A percentile compares a stretch with the other conserved stretches of the same genome.
Conservation (phyloP, 2,113 vertebrate species). For the Microcebus lehilahytsara region DNA sequence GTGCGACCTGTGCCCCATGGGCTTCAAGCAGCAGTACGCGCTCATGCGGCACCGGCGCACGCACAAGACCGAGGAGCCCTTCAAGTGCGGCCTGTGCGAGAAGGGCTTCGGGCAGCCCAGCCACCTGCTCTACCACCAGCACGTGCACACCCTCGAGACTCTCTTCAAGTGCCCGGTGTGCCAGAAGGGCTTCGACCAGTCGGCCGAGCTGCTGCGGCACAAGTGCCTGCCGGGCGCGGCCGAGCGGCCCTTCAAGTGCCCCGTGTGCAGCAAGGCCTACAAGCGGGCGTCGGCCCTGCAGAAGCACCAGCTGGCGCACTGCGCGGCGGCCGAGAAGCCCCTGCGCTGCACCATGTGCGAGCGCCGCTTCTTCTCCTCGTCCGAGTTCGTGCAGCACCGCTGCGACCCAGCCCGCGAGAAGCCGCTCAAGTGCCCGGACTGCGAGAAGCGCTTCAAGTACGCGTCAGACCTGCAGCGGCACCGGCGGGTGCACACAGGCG, state of each 20-base stretch:
- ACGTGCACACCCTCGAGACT: constrained; percentile 96
- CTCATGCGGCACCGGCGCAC: constrained; percentile 96
- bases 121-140: constrained; percentile 97
- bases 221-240: constrained; percentile 91
- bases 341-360: constrained; percentile 97
- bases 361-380: constrained; percentile 96
- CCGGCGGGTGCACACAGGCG: constrained; percentile 94
- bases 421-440: constrained; percentile 96
- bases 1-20: constrained; percentile 99
- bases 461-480: constrained; percentile 96
- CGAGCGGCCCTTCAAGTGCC: constrained; percentile 96
- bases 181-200: constrained; percentile 98
- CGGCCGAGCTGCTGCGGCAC: constrained; percentile 94
- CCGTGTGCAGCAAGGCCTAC: constrained; percentile 96
- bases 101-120: constrained; percentile 97
- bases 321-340: constrained; percentile 94
- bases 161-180: constrained; percentile 98
- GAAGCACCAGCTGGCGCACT: constrained; percentile 95
- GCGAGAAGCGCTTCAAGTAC: constrained; percentile 98
- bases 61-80: constrained; percentile 91
- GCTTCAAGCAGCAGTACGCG: constrained; percentile 97
- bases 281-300: constrained; percentile 96
- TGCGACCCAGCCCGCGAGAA: constrained; percentile 96
- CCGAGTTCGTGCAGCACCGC: constrained; percentile 96
- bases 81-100: constrained; percentile 97